These are phyloP conservation scores for Lepidothrix coronata DNA, from an alignment of 2,113 vertebrate genomes.

Conservation along the genomic window DNA sequence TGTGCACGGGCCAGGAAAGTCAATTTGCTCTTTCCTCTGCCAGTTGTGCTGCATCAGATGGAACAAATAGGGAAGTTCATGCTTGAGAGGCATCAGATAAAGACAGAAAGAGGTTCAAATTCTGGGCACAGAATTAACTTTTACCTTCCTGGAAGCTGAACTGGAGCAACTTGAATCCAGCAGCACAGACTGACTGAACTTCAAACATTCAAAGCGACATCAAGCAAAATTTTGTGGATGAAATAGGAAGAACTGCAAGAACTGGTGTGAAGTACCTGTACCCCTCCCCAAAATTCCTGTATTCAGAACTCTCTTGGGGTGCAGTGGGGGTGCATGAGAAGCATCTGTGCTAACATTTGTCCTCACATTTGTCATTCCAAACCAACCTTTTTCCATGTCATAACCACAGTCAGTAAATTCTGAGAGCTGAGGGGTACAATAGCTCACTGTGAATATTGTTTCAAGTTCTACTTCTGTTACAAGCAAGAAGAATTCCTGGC, in stretches of 20 bases:
- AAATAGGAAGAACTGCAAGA: background rate
- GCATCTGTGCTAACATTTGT: background rate
- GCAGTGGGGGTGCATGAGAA: background rate
- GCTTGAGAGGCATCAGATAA: slow-evolving; percentile 27
- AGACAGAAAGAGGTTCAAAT: background rate
- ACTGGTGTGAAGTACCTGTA: background rate
- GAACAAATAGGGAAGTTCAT: slow-evolving; percentile 5
- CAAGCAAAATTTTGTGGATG: background rate
- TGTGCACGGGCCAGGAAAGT: background rate
- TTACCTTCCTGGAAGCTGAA: background rate
- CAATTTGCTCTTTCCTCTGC: background rate
- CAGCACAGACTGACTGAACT: rapidly evolving
- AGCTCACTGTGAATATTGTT: background rate
- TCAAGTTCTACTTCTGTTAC: background rate
- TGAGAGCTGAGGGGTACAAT: background rate
- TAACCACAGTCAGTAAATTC: background rate
- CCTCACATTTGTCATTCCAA: background rate
- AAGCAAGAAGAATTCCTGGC: background rate
- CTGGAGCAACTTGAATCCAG: background rate
- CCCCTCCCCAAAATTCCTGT: background rate
- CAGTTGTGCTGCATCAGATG: background rate
- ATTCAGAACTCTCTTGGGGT: background rate
- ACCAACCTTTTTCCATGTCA: background rate
- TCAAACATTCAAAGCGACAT: background rate
- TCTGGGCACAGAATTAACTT: background rate